Evolutionary conservation across 2,888 invertebrate species (phyloP), one percentile per base, ranked within the genome.

Genomic region (Fabriciana adippe): DNA sequence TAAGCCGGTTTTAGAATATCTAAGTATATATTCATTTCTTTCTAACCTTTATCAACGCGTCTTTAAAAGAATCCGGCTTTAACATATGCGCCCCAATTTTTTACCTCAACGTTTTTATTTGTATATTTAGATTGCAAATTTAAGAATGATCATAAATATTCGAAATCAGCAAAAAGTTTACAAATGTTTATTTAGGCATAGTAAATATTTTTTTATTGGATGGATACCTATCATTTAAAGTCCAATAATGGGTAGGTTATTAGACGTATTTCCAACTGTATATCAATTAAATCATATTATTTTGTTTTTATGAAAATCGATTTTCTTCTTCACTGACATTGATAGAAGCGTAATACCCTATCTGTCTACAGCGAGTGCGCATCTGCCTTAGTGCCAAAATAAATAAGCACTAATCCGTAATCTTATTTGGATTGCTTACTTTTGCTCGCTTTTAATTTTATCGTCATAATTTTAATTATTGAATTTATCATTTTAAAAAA

Each of bases 291-390:
- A 41, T 11, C 35, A 41, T 1, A 11, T 11, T 41, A 41, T 41
- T 41, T 41, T 11, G 11, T 41, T 41, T 41, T 41, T 11, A 41
- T 41, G 35, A 11, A 41, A 8, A 41, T 41, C 35, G 35, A 45
- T 45, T 64, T 14, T 31, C 55, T 45, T 18, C 21, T 87, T 83
- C 74, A 73, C 75, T 76, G 77, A 74, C 77, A 79, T 83, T 83
- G 84, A 87, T 87, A 78, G 83, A 83, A 75, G 82, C 81, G 84
- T 88, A 83, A 86, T 84, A 77, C 81, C 82, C 77, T 82, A 79
- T 91, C 89, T 86, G 87, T 90, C 90, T 87, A 88, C 91, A 84
- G 78, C 83, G 85, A 79, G 74, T 77, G 86, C 87, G 86, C 88
- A 91, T 90, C 83, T 78, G 74, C 74, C 78, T 81, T 71, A 76